These are phyloP conservation scores for Isoperla grammatica DNA, from an alignment of 2,888 invertebrate species.

Conservation along the genomic window DNA sequence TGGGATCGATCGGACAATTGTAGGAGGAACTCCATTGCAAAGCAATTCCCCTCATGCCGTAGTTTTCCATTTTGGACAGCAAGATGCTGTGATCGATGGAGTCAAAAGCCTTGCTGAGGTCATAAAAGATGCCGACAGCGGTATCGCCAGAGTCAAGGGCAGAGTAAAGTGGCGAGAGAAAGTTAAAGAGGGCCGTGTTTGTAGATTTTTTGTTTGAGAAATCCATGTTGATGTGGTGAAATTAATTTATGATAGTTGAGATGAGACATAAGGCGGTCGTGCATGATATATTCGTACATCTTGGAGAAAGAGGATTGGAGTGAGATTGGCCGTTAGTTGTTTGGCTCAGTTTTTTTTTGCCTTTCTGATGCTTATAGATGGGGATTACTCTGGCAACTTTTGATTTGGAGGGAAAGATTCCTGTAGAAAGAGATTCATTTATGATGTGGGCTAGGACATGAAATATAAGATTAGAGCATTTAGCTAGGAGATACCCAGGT, in stretches of 20 bases:
- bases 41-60: too few species aligned
- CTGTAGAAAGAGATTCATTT: neutral
- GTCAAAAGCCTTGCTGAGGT: constrained; percentile 4
- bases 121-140: constrained; percentile 3
- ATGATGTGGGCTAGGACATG: neutral
- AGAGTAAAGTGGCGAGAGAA: neutral
- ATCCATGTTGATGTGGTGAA: neutral
- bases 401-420: neutral
- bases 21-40: too few species aligned
- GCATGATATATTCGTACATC: neutral
- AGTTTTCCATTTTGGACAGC: too few species aligned
- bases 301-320: neutral
- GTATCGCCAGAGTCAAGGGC: constrained; percentile 1
- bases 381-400: neutral
- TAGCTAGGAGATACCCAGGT: neutral
- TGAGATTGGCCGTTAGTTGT: neutral
- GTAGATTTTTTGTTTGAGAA: constrained; percentile 5
- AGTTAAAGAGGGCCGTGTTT: constrained; percentile 1
- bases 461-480: neutral
- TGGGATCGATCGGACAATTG: too few species aligned
- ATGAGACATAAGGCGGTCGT: neutral
- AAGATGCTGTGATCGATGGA: too few species aligned
- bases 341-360: neutral
- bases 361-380: constrained; percentile 3
- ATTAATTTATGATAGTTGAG: neutral